Evolutionary conservation across 2,888 invertebrate genomes (phyloP), one percentile per base, ranked within the genome.

Genomic region (Blomia tropicalis): DNA sequence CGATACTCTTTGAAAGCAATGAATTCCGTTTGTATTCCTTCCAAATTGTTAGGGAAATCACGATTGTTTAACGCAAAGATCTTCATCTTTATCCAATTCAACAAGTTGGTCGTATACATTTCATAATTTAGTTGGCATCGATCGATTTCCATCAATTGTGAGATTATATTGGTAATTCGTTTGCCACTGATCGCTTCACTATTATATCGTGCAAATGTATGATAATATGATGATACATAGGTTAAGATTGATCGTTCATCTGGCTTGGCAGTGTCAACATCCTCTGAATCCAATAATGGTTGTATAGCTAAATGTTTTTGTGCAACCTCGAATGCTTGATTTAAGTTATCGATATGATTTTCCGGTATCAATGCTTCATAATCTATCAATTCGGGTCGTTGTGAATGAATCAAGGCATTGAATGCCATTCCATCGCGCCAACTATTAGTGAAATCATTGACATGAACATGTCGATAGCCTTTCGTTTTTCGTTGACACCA

Each of bases 171-270:
- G 43, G 93, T 95, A 72, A 98, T 95, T 73, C 96, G 81, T 70
- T 90, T 83, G 32, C 95, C 95, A 69, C 93, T 93, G 74, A 95
- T 96, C 78, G 90, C 87, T 73, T 96, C 96, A 72, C 89, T 92
- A 22, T 54, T 61, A 25, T 30, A 93, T 69, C 93, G 81, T 51
- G 96, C 95, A 78, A 98, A 98, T 63, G 95, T 93, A 77, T 98
- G 96, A 76, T 98, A 98, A 77, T 95, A 96, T 19, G 92, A 91
- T 1, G 96, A 95, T 41, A 98, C 93, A 74, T 98, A 98, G 25
- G 96, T 98, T 79, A 98, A 88, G 73, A 98, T 90, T 32, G 93
- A 93, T 76, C 95, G 96, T 78, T 98, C 98, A 73, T 96, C 96
- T 0, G 95, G 95, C 53, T 89, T 80, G 60, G 79, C 83, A 0